Evolutionary conservation across 1,140 invertebrate genomes (phyloP), one percentile per base, ranked within the genome.

Genomic region (Ceratosolen solmsi): DNA sequence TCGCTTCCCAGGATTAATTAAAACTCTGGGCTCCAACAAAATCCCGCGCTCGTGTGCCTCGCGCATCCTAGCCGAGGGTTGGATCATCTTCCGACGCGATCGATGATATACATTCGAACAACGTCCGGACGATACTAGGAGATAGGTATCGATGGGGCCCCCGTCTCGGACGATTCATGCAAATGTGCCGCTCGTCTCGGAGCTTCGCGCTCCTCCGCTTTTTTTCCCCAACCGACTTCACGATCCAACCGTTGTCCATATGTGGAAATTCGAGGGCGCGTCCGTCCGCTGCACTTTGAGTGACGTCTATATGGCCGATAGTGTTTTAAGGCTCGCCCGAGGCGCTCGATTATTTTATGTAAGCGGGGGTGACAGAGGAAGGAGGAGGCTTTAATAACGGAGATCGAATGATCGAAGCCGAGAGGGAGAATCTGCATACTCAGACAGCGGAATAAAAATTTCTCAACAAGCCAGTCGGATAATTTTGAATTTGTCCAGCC

Each of bases 71-170:
- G 46, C 0, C 70, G 46, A 51, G 27, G 49, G n/a, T 22, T 56
- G 71, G 46, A 46, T 58, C 51, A 75, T 75, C 73, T 75, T 75
- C n/a, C 49, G 54, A 58, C 22, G 46, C 71, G 30, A 33, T 54
- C 71, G 49, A 51, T 54, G 17, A 36, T 30, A n/a, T n/a, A n/a
- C 36, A 73, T 54, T 51, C 71, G 54, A 73, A 73, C 46, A 41
- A 20, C 49, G 27, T 1, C 1, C 13, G 3, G 11, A 1, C 49
- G 46, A 73, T 73, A 54, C 54, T 54, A 5, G 49, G 11, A n/a
- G 27, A 33, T 73, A 17, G 38, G 17, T 36, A 73, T 73, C 30
- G 49, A 30, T 56, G 30, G 7, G 15, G 25, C 27, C 5, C 58
- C 13, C 51, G 51, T 15, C 41, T 46, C 41, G 41, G 41, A 46